Percentiles rank a stretch among this genome's conserved stretches.
Conservation (phyloP, 2,113 vertebrate genomes). For the Carlito syrichta region DNA sequence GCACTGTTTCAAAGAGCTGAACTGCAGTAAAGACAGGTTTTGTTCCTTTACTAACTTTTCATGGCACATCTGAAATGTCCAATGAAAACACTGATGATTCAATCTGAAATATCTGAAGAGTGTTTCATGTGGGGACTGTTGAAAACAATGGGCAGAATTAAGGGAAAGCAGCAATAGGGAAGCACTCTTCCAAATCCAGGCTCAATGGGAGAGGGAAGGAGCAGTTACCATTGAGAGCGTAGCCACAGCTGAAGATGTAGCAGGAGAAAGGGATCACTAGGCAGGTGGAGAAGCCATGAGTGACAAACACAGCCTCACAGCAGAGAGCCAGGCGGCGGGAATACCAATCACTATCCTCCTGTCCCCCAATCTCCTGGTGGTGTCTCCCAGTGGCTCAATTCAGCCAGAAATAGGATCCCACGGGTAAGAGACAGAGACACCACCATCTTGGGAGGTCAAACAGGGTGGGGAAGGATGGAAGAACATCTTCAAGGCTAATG, state of each 20-base stretch:
- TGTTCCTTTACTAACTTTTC: background rate
- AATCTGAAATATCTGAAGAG: background rate
- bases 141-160: background rate
- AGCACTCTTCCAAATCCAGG: background rate
- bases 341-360: background rate
- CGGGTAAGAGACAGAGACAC: background rate
- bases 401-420: background rate
- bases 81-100: background rate
- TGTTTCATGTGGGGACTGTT: background rate
- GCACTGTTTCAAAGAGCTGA: background rate
- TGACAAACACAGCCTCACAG: background rate
- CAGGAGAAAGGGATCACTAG: background rate
- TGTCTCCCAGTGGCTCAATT: background rate
- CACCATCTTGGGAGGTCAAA: background rate
- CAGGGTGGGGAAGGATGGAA: background rate
- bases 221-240: background rate
- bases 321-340: background rate
- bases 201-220: no score
- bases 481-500: background rate
- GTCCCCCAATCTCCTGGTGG: background rate
- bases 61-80: background rate
- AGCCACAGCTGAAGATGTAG: background rate
- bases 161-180: background rate
- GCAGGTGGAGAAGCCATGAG: background rate
- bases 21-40: background rate